A percentile compares a stretch with the other conserved stretches of the same genome.
phyloP scores from a whole-genome alignment of 2,888 invertebrate species.

The Cataglyphis rosenhaueri region DNA sequence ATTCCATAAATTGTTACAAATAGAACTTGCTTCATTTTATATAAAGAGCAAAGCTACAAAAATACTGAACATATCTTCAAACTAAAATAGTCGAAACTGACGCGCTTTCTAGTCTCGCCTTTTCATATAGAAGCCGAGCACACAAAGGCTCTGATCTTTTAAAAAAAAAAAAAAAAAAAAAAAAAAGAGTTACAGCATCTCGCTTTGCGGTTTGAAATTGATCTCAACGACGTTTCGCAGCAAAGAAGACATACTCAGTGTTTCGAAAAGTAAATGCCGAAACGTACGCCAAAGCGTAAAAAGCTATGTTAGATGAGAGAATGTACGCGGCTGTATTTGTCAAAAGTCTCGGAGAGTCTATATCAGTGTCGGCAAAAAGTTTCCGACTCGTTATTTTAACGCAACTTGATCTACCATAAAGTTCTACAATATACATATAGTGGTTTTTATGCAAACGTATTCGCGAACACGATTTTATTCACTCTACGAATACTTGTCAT shows the following conservation, averaged over 20 bases:
- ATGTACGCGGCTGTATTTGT: slow-evolving; percentile 20
- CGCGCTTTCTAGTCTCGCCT: slow-evolving; percentile 32
- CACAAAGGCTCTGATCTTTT: slow-evolving; percentile 24
- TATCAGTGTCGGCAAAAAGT: slow-evolving; percentile 15
- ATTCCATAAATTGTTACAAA: neutral
- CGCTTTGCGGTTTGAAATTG: slow-evolving; percentile 38
- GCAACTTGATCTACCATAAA: slow-evolving; percentile 17
- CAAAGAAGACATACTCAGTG: slow-evolving; percentile 20
- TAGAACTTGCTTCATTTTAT: neutral
- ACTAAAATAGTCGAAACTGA: slow-evolving; percentile 22
- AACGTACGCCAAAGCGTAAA: slow-evolving; percentile 22
- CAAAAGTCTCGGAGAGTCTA: slow-evolving; percentile 21
- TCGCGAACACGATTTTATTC: slow-evolving; percentile 17
- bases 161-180: no score
- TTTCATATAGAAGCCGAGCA: slow-evolving; percentile 17
- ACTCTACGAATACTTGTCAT: neutral
- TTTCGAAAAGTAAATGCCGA: slow-evolving; percentile 30
- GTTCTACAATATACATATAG: slow-evolving; percentile 2
- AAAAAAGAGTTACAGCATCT: slow-evolving; percentile 21
- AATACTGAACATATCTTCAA: neutral
- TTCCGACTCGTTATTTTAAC: slow-evolving; percentile 21
- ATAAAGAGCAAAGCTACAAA: slow-evolving; percentile 24
- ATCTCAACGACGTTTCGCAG: slow-evolving; percentile 21
- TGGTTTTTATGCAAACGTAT: slow-evolving; percentile 27
- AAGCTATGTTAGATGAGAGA: slow-evolving; percentile 28